A percentile compares a stretch with the other conserved stretches of the same genome.
These are phyloP conservation scores for Harpalus rubripes DNA, from an alignment of 2,888 invertebrate genomes.

Conservation along the genomic window DNA sequence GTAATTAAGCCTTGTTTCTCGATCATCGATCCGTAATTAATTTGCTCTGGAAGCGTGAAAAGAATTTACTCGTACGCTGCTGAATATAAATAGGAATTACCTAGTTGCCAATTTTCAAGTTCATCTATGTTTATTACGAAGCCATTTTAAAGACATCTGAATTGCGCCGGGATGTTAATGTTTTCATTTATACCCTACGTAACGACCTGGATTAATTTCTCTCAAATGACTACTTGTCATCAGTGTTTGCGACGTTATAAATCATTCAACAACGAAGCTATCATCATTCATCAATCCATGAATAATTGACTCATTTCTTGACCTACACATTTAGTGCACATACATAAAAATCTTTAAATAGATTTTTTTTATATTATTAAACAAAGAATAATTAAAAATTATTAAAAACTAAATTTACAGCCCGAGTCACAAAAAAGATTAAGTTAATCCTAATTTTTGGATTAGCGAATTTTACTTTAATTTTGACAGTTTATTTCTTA, in stretches of 20 bases:
- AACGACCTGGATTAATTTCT: conserved; percentile 9
- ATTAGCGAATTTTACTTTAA: too few relatives aligned
- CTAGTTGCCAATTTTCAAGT: neutral
- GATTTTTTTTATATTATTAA: too few relatives aligned
- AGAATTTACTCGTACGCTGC: conserved; percentile 9
- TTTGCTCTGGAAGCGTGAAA: conserved; percentile 10
- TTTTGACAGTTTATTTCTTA: too few relatives aligned
- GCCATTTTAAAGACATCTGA: neutral
- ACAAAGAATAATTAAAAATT: too few relatives aligned
- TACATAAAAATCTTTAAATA: too few relatives aligned
- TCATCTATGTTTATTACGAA: neutral
- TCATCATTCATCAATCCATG: neutral
- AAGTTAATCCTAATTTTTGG: too few relatives aligned
- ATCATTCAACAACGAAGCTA: neutral
- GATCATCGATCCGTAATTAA: conserved; percentile 32
- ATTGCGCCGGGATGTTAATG: neutral
- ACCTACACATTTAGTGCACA: too few relatives aligned
- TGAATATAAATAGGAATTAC: conserved; percentile 35
- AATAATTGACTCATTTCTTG: neutral
- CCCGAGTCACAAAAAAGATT: too few relatives aligned
- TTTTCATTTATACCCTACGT: conserved; percentile 6
- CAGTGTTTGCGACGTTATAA: neutral
- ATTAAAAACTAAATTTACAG: too few relatives aligned
- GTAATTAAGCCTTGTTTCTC: conserved; percentile 35
- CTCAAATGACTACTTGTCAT: conserved; percentile 5